Base-by-base conservation (phyloP, 2,888 invertebrate genomes). In the Tenthredo distinguenda region DNA sequence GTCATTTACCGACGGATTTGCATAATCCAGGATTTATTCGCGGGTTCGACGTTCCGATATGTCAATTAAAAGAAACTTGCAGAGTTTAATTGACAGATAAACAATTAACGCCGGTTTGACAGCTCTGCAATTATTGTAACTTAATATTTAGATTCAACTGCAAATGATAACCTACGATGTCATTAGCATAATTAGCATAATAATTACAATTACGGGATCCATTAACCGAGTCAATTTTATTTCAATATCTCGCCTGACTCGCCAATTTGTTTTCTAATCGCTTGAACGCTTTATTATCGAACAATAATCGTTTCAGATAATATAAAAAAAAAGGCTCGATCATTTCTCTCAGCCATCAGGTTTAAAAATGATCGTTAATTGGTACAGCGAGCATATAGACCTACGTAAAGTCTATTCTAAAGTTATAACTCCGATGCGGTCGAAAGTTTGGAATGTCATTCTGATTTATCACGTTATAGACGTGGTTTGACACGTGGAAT, bases 91-190 rank as follows among this genome's bases (percentile, higher is more conserved):
- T 34, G 71, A 37, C 34, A 26, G 47, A 76, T 6, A 76, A 76
- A 47, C 76, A 76, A 76, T 76, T 79, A 55, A 79, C 0, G 34
- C 34, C 2, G 34, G 15, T n/a, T 81, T 81, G 81, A 81, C 81
- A 81, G 81, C 37, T 62, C 37, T 81, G 81, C 62, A 81, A 81
- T 81, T 81, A 81, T 81, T 62, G 34, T 50, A 58, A 62, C 62
- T 62, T 40, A 81, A 62, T 81, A 81, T 62, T 81, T 21, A 34
- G 62, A 81, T 58, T 81, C 40, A 62, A 55, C n/a, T 58, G 55
- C 26, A 21, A 79, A 79, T 58, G 43, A 79, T 55, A 79, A 37
- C 79, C 34, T 21, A 18, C 62, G 62, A 1, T 37, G 62, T 62
- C 31, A 58, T 81, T 74, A 74, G 21, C 43, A 43, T 74, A 58